phyloP scores from a whole-genome alignment of 2,113 vertebrate genomes.

The Sander vitreus region DNA sequence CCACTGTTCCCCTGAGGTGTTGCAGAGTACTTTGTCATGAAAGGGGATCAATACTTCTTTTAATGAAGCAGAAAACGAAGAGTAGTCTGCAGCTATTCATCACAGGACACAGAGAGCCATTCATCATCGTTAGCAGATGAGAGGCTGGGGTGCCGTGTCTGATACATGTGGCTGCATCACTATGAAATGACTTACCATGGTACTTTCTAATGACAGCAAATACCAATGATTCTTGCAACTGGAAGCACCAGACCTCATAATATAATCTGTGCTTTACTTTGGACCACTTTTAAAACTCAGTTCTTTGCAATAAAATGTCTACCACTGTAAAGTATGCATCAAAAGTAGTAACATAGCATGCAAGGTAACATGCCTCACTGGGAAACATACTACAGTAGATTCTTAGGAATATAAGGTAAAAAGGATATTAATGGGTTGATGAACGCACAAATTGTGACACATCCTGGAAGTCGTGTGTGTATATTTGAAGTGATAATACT shows the following conservation, averaged over 20 bases:
- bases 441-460: neutral
- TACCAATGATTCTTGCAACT: slow-evolving; percentile 25
- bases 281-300: slow-evolving; percentile 15
- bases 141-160: slow-evolving; percentile 30
- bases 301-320: slow-evolving; percentile 15
- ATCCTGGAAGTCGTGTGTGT: neutral
- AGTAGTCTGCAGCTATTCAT: slow-evolving; percentile 63
- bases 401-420: neutral
- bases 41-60: slow-evolving; percentile 67
- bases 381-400: neutral
- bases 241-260: slow-evolving; percentile 37
- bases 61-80: slow-evolving; percentile 80
- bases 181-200: slow-evolving; percentile 52
- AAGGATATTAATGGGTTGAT: neutral
- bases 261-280: slow-evolving; percentile 39
- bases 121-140: slow-evolving; percentile 68
- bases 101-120: slow-evolving; percentile 56
- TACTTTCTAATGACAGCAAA: slow-evolving; percentile 26
- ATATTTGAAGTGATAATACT: neutral
- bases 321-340: slow-evolving; percentile 21
- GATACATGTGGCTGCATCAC: slow-evolving; percentile 60
- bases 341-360: neutral
- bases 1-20: slow-evolving; percentile 41
- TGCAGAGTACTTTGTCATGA: slow-evolving; percentile 52
- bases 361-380: neutral